These are phyloP conservation scores for Bos indicus DNA, from an alignment of 2,113 vertebrate species.

Conservation along the genomic window DNA sequence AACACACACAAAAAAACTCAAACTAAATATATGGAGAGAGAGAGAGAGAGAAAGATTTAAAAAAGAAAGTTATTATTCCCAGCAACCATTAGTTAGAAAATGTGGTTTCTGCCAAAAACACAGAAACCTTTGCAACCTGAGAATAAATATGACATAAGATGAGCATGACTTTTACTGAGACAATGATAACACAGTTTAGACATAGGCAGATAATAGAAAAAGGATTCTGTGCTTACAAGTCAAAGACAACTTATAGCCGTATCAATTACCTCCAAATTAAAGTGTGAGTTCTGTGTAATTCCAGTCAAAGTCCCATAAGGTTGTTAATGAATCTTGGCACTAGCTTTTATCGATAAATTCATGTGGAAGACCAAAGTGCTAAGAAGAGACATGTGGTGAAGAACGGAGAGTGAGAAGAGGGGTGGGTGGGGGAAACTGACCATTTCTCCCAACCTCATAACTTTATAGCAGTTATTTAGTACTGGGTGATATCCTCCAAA, in stretches of 20 bases:
- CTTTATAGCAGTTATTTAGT: background rate
- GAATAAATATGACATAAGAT: background rate
- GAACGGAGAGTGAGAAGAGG: background rate
- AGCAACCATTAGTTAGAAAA: background rate
- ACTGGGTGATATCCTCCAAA: background rate
- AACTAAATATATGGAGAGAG: background rate
- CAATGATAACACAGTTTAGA: background rate
- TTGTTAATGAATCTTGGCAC: background rate
- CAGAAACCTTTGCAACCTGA: background rate
- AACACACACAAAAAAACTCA: background rate
- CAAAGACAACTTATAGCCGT: background rate
- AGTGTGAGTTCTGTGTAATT: background rate
- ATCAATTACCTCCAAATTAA: background rate
- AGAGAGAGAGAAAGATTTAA: background rate
- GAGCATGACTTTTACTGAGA: background rate
- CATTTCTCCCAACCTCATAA: background rate
- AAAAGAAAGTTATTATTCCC: background rate
- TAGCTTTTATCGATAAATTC: background rate
- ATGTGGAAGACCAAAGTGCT: background rate
- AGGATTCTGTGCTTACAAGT: background rate
- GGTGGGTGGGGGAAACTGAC: rapidly evolving
- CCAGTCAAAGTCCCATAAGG: background rate
- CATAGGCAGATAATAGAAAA: background rate
- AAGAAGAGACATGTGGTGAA: background rate
- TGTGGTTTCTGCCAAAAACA: background rate